Evolutionary conservation across 2,113 vertebrate species (phyloP).

Genomic region (Polypterus senegalus): DNA sequence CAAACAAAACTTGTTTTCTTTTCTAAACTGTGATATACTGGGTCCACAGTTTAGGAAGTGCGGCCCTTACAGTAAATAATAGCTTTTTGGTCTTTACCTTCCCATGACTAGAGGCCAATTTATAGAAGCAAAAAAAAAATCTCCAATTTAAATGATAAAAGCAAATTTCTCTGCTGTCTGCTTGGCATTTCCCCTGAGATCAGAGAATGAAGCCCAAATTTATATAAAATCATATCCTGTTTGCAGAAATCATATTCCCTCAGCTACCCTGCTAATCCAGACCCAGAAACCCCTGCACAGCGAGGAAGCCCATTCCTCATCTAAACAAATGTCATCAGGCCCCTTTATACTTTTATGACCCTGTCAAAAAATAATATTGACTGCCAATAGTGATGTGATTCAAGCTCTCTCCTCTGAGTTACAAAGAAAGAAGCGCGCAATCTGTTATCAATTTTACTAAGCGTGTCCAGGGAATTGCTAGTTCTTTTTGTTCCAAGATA

Average conservation of each 20-base stretch:
- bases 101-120: conserved; percentile 24
- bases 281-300: conserved; percentile 55
- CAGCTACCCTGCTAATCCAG: conserved; percentile 48
- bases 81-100: conserved; percentile 24
- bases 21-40: too few species aligned
- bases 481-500: conserved; percentile 68
- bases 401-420: conserved; percentile 54
- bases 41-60: too few species aligned
- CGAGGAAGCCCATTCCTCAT: conserved; percentile 60
- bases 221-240: conserved; percentile 68
- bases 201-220: conserved; percentile 51
- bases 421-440: conserved; percentile 48
- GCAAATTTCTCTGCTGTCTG: conserved; percentile 65
- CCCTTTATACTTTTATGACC: conserved; percentile 62
- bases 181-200: conserved; percentile 46
- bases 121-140: conserved; percentile 31
- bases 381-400: conserved; percentile 63
- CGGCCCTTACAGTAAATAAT: not conserved
- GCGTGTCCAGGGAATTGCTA: conserved; percentile 62
- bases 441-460: conserved; percentile 82
- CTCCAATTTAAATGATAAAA: conserved; percentile 54
- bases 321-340: conserved; percentile 62
- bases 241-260: conserved; percentile 63
- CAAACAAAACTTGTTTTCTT: too few species aligned
- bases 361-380: conserved; percentile 66